phyloP scores from a whole-genome alignment of 2,888 invertebrate genomes.

The Erpobdella octoculata region DNA sequence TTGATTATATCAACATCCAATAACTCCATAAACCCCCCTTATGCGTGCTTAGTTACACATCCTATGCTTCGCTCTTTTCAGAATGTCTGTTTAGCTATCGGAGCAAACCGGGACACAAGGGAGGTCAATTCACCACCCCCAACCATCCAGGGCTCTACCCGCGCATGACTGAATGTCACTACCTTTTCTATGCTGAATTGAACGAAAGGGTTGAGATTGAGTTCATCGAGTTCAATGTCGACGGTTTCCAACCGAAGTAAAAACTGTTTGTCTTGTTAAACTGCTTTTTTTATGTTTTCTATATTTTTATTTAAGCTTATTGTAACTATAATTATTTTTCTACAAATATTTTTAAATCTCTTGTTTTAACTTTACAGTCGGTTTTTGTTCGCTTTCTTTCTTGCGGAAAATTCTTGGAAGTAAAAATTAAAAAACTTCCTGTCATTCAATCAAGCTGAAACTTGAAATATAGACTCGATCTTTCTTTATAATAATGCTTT shows the following conservation, averaged over 20 bases:
- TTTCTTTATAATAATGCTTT: no score
- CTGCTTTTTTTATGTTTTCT: not conserved
- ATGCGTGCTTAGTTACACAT: no score
- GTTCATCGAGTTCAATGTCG: slow-evolving; percentile 7
- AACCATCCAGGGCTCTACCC: slow-evolving; percentile 11
- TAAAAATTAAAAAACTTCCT: no score
- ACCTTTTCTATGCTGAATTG: not conserved
- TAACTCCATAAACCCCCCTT: no score
- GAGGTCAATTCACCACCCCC: not conserved
- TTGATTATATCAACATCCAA: no score
- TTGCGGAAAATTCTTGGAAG: no score
- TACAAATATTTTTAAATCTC: no score
- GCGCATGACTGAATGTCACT: slow-evolving; percentile 11
- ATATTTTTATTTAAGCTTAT: not conserved
- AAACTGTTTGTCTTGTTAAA: not conserved
- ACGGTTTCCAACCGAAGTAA: slow-evolving; percentile 64
- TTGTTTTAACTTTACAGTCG: no score
- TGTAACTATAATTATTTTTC: not conserved
- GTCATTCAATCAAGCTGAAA: no score
- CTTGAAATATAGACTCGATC: no score
- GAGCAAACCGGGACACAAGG: not conserved
- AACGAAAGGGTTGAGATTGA: not conserved
- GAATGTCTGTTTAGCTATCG: slow-evolving; percentile 2
- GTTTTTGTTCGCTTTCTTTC: no score
- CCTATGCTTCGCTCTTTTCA: not conserved